Conservation (phyloP, 2,113 vertebrate genomes). For the Serinus canaria region DNA sequence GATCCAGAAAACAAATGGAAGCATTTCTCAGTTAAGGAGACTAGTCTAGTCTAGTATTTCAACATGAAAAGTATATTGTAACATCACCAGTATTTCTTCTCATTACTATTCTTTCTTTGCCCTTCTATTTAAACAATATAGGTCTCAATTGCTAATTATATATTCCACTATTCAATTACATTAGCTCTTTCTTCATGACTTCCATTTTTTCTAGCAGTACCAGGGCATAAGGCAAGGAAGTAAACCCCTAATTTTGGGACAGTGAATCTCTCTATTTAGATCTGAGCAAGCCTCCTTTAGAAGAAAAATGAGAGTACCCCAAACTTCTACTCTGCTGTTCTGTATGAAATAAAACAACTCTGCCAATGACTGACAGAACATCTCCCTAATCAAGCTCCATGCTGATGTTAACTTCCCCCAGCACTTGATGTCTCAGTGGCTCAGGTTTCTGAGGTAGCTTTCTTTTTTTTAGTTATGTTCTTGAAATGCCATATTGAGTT, state of each 20-base stretch:
- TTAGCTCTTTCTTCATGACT: neutral
- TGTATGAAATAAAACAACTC: neutral
- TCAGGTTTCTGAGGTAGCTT: neutral
- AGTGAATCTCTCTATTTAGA: neutral
- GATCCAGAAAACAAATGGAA: neutral
- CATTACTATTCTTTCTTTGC: neutral
- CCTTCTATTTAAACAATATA: neutral
- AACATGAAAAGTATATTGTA: neutral
- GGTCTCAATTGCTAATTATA: neutral
- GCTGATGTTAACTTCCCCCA: neutral
- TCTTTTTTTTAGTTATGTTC: neutral
- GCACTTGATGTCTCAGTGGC: neutral
- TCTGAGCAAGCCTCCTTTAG: neutral
- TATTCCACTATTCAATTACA: neutral
- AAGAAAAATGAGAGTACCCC: neutral
- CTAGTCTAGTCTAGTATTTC: neutral
- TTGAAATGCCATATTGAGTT: neutral
- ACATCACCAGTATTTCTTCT: neutral
- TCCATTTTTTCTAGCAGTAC: neutral
- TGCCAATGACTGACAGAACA: neutral
- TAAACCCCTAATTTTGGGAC: neutral
- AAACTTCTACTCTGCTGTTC: neutral
- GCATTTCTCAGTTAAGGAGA: neutral
- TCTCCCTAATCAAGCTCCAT: neutral
- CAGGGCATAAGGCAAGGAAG: neutral